Evolutionary conservation across 2,888 invertebrate species (phyloP).

Genomic region (Melieria omissa): DNA sequence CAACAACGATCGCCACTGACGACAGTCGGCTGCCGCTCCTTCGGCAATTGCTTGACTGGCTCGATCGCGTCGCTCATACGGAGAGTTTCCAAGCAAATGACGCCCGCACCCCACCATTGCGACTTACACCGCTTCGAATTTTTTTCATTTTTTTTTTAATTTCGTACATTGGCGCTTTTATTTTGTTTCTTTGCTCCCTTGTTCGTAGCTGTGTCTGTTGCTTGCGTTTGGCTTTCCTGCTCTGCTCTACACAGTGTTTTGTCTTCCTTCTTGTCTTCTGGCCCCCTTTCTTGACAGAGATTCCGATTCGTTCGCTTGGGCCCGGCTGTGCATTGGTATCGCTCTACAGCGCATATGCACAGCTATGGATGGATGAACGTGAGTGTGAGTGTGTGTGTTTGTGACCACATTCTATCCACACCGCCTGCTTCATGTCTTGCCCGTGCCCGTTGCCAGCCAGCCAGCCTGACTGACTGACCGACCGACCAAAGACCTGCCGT

Average conservation of each 20-base stretch:
- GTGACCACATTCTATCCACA: too few relatives aligned
- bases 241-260: slow-evolving; percentile 8
- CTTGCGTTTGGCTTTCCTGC: slow-evolving; percentile 30
- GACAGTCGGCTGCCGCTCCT: too few relatives aligned
- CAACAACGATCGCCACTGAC: too few relatives aligned
- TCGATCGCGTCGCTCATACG: too few relatives aligned
- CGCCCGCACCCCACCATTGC: too few relatives aligned
- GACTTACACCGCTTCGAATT: too few relatives aligned
- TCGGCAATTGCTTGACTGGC: too few relatives aligned
- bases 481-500: slow-evolving; percentile 12
- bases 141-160: slow-evolving; percentile 16
- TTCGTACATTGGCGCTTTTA: slow-evolving; percentile 31
- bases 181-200: slow-evolving; percentile 47
- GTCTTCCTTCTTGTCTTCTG: slow-evolving; percentile 34
- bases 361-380: too few relatives aligned
- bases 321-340: not conserved
- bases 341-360: too few relatives aligned
- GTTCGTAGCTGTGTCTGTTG: slow-evolving; percentile 39
- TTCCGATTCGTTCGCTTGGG: slow-evolving; percentile 42
- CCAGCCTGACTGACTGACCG: slow-evolving; percentile 4
- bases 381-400: too few relatives aligned
- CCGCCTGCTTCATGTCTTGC: too few relatives aligned
- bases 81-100: too few relatives aligned
- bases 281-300: slow-evolving; percentile 28
- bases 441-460: not conserved